Percentiles rank a stretch among this genome's conserved stretches.
Evolutionary conservation across 2,113 vertebrate species (phyloP).

Genomic region (Ameiurus melas): DNA sequence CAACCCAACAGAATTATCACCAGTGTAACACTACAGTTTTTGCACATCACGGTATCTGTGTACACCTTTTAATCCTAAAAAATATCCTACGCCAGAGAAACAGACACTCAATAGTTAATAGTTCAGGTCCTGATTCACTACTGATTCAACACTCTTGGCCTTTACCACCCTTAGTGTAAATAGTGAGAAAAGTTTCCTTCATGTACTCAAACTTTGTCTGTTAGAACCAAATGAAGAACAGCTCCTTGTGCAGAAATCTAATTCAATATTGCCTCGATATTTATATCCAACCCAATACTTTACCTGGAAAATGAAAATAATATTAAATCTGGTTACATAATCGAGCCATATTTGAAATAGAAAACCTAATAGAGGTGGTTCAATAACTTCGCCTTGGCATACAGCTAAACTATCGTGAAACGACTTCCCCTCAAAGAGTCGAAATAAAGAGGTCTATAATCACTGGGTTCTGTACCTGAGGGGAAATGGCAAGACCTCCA

Average conservation of each 20-base stretch:
- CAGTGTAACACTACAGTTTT: background rate
- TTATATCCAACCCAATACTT: background rate
- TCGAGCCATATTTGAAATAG: no score
- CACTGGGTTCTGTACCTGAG: constrained; percentile 74
- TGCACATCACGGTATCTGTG: background rate
- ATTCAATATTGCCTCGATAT: background rate
- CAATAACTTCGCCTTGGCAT: background rate
- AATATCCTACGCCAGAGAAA: background rate
- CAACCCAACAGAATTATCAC: no score
- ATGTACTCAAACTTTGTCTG: background rate
- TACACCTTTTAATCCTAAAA: background rate
- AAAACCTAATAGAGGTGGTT: background rate
- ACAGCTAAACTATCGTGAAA: background rate
- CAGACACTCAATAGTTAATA: background rate
- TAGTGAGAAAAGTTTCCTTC: background rate
- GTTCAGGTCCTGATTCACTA: background rate
- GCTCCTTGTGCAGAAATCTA: background rate
- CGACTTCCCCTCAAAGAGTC: background rate
- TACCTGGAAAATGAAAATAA: background rate
- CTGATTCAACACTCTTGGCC: background rate
- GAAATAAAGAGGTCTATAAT: background rate
- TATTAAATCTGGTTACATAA: background rate
- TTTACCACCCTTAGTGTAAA: background rate
- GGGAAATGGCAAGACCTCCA: constrained; percentile 89
- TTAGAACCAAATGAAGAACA: background rate